Percentiles rank a stretch among this genome's conserved stretches.
These are phyloP conservation scores for Zoanthus sociatus DNA, from an alignment of 92 coral and sea anemone species.

Conservation along the genomic window DNA sequence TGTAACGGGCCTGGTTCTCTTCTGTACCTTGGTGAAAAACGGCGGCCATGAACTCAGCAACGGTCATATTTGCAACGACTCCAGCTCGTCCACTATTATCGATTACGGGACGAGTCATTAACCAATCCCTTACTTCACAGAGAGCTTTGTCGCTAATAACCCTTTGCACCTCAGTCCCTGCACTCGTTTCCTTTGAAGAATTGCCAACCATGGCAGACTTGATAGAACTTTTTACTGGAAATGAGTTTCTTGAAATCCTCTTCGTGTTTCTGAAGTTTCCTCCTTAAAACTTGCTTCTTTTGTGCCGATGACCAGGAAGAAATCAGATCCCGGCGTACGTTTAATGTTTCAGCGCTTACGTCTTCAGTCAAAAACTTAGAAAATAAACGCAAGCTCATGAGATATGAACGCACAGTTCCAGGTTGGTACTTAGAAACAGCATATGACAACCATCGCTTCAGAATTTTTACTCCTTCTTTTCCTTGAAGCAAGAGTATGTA, in stretches of 20 bases:
- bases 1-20: slow-evolving; percentile 61
- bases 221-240: slow-evolving; percentile 53
- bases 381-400: slow-evolving; percentile 61
- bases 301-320: slow-evolving; percentile 53
- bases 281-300: slow-evolving; percentile 36
- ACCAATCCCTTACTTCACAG: slow-evolving; percentile 60
- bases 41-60: slow-evolving; percentile 60
- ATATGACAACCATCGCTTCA: slow-evolving; percentile 47
- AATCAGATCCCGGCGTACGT: slow-evolving; percentile 52
- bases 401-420: slow-evolving; percentile 57
- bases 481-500: slow-evolving; percentile 17
- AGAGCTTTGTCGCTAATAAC: slow-evolving; percentile 44
- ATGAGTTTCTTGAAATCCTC: slow-evolving; percentile 58
- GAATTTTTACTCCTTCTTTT: slow-evolving; percentile 55
- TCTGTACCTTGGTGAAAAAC: slow-evolving; percentile 52
- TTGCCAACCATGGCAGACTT: slow-evolving; percentile 63
- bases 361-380: slow-evolving; percentile 51
- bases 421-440: slow-evolving; percentile 59
- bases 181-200: slow-evolving; percentile 32
- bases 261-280: slow-evolving; percentile 47
- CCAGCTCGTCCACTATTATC: slow-evolving; percentile 70
- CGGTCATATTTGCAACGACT: slow-evolving; percentile 57
- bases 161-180: slow-evolving; percentile 40
- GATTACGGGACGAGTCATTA: slow-evolving; percentile 54
- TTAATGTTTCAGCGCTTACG: slow-evolving; percentile 21